A percentile compares a stretch with the other conserved stretches of the same genome.
These are phyloP conservation scores for Anhinga rufa DNA, from an alignment of 2,113 vertebrate genomes.

Conservation along the genomic window DNA sequence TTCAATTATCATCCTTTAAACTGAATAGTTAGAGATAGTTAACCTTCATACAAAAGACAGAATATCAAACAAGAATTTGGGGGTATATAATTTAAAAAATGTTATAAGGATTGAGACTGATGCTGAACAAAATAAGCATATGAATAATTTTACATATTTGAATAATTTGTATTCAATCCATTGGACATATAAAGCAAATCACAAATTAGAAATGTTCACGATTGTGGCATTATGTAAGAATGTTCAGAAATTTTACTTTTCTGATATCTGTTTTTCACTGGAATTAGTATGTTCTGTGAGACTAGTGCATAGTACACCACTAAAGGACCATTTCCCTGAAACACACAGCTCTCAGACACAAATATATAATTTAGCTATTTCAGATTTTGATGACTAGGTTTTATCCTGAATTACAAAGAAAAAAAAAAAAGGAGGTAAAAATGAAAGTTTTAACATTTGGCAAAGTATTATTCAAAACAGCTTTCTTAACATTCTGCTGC, in stretches of 20 bases:
- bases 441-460: conserved; percentile 1
- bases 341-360: neutral
- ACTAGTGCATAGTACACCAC: neutral
- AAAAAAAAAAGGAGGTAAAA: neutral
- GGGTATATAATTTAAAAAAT: neutral
- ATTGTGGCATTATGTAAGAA: neutral
- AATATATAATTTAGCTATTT: neutral
- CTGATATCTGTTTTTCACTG: neutral
- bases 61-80: neutral
- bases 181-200: neutral
- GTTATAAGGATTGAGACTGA: neutral
- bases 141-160: neutral
- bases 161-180: neutral
- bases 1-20: neutral
- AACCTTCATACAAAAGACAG: neutral
- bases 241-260: neutral
- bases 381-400: neutral
- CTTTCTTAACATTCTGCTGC: conserved; percentile 26
- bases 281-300: neutral
- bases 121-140: neutral
- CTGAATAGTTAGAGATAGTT: neutral
- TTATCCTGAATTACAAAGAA: neutral
- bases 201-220: neutral
- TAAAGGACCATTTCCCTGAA: neutral
- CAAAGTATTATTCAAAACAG: conserved; percentile 21